Evolutionary conservation across 2,797 vertebrate genomes (phyloP), one percentile per base, ranked within the genome.

Genomic region (Sphaeramia orbicularis): DNA sequence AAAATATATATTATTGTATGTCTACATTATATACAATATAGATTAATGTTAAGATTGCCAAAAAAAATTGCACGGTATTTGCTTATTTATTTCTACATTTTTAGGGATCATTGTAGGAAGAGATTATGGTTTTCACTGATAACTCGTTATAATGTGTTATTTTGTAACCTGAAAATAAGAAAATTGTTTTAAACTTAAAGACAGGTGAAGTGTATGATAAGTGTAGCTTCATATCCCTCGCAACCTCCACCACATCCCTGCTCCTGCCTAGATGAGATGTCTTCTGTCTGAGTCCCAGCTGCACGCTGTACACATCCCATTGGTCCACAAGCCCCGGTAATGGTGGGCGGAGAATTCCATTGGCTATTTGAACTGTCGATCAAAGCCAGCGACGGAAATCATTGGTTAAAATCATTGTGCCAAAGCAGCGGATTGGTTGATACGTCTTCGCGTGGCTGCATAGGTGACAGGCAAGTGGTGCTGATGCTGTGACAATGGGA

Each of bases 401-500:
- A 87, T 89, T 92, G 87, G 89, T 68, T 21, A 2, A 0, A 42
- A 44, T 2, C 2, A 0, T 24, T 7, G 7, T 42, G 30, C 6
- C 58, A 0, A 3, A 9, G 64, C 58, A 58, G 36, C 64, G 0
- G 79, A 92, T 92, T 93, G 89, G 92, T 12, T 7, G 30, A 2
- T 1, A 0, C 0, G 21, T 57, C 10, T 61, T 66, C 74, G 60
- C 76, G 45, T 75, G 76, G 68, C 71, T 61, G 71, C 56, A 1
- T 24, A 4, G 71, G 50, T 65, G 85, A 74, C 70, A 53, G 71
- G 35, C 63, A 3, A 81, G 83, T 69, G 90, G 81, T 90, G 85
- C 91, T 90, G 91, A 92, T 91, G 88, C 86, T 89, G 91, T 84
- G 86, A 88, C 80, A 89, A 91, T 91, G 87, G 86, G 80, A 88